phyloP scores from a whole-genome alignment of 2,113 vertebrate species.

The Marmota flaviventris region DNA sequence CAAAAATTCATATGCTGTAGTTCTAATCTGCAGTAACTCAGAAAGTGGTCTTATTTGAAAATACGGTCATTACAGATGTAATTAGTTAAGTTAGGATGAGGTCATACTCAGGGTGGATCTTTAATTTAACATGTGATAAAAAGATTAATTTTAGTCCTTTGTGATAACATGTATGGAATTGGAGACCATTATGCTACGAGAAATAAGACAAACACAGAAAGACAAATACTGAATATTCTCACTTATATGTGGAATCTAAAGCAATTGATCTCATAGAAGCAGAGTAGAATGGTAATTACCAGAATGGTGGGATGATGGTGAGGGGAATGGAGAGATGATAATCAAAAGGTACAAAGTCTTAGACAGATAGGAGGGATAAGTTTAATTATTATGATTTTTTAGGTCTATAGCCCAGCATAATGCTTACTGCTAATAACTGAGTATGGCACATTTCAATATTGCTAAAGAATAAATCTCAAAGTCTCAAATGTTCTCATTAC shows the following conservation, averaged over 20 bases:
- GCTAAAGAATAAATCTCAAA: not conserved
- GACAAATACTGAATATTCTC: not conserved
- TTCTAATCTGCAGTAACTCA: not conserved
- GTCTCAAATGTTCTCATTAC: not conserved
- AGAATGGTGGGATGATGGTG: too few relatives aligned
- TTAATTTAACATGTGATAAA: not conserved
- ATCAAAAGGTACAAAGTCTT: not conserved
- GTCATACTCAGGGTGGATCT: not conserved
- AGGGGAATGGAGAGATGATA: not conserved
- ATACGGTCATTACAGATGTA: not conserved
- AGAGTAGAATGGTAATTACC: too few relatives aligned
- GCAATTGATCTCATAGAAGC: too few relatives aligned
- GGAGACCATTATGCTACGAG: not conserved
- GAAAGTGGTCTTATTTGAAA: not conserved
- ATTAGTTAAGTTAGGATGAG: not conserved
- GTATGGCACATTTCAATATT: not conserved
- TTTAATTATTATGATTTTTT: too few relatives aligned
- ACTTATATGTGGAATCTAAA: not conserved
- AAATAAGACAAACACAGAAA: not conserved
- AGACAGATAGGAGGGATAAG: not conserved
- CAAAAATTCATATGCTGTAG: not conserved
- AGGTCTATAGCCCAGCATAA: not conserved
- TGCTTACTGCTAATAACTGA: not conserved
- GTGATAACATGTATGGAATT: not conserved
- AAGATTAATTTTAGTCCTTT: not conserved